phyloP scores from a whole-genome alignment of 2,797 vertebrate species.

The Amblyraja radiata region DNA sequence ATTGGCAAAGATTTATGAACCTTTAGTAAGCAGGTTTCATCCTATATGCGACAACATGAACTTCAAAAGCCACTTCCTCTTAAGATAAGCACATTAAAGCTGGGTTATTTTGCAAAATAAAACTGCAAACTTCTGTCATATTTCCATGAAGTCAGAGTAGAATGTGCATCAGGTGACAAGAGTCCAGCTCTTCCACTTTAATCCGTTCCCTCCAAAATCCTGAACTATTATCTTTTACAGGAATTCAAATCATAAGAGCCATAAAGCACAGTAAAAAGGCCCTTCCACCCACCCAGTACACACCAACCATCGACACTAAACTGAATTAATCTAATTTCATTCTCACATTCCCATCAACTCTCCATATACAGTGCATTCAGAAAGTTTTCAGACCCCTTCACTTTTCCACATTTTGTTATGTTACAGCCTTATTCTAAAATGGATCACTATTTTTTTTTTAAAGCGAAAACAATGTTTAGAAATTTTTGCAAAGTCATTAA shows the following conservation, averaged over 20 bases:
- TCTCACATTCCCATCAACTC: too few relatives aligned
- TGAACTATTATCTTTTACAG: background rate
- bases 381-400: too few relatives aligned
- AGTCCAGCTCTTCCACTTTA: background rate
- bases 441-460: too few relatives aligned
- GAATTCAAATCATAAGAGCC: background rate
- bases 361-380: too few relatives aligned
- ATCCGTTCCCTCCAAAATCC: background rate
- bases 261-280: too few relatives aligned
- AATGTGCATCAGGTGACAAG: background rate
- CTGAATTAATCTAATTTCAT: too few relatives aligned
- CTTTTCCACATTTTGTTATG: too few relatives aligned
- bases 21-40: background rate
- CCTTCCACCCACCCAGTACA: too few relatives aligned
- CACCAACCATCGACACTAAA: too few relatives aligned
- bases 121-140: background rate
- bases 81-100: background rate
- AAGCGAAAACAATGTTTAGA: too few relatives aligned
- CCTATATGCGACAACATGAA: background rate
- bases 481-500: too few relatives aligned
- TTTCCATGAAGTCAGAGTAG: background rate
- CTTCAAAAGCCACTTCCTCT: background rate
- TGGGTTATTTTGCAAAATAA: constrained; percentile 5
- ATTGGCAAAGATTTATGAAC: background rate
- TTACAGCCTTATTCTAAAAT: too few relatives aligned